Conservation (phyloP, 2,888 invertebrate species). For the Agrochola macilenta region DNA sequence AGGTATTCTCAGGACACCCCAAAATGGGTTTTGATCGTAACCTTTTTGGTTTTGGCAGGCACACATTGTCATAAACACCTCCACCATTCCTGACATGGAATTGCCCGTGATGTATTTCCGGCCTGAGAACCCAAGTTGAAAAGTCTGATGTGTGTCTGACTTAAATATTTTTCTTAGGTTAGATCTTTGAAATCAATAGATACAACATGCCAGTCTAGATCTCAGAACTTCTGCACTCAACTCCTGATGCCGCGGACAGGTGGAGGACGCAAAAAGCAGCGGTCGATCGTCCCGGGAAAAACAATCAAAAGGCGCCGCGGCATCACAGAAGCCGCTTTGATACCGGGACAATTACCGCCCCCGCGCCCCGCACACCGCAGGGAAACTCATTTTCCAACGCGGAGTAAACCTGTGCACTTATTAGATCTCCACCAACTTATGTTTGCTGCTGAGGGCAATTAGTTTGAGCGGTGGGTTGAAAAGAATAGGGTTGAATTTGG, state of each 20-base stretch:
- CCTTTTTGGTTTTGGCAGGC: too few relatives aligned
- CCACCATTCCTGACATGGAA: too few relatives aligned
- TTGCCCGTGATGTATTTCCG: too few relatives aligned
- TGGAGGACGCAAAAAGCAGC: constrained; percentile 77
- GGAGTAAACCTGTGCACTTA: constrained; percentile 86
- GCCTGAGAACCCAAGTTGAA: too few relatives aligned
- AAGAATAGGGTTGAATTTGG: constrained; percentile 64
- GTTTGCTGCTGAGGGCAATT: constrained; percentile 18
- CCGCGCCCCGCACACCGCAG: constrained; percentile 71
- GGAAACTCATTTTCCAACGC: constrained; percentile 90
- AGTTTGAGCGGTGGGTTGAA: not conserved
- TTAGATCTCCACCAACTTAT: constrained; percentile 77
- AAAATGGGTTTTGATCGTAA: too few relatives aligned
- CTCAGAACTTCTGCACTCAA: constrained; percentile 45
- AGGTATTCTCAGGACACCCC: too few relatives aligned
- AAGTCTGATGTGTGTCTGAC: too few relatives aligned
- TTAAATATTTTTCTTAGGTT: too few relatives aligned
- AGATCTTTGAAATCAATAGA: too few relatives aligned
- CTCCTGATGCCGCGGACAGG: constrained; percentile 76
- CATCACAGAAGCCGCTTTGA: constrained; percentile 83
- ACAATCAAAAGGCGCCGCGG: constrained; percentile 89
- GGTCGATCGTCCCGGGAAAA: constrained; percentile 81
- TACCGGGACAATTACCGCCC: constrained; percentile 85
- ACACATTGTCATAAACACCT: too few relatives aligned
- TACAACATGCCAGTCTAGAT: not conserved